Evolutionary conservation across 2,888 invertebrate species (phyloP), one percentile per base, ranked within the genome.

Genomic region (Lepidocyrtinus sp.): DNA sequence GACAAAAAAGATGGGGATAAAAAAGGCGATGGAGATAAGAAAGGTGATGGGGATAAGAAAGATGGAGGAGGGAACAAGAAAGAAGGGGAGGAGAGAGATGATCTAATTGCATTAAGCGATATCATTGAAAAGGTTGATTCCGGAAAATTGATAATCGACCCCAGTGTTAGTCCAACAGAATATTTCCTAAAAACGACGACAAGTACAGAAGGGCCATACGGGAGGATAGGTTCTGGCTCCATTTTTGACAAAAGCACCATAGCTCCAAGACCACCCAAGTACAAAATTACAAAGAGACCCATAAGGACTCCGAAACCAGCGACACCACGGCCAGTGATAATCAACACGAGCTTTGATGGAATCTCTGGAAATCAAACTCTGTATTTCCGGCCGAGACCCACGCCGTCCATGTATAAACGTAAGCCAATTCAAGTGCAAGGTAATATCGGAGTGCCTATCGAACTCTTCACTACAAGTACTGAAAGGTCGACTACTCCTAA

Each of bases 1-100:
- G 59, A 69, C 22, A 75, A 81, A 46, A 71, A 75, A 25, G 80
- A 75, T 9, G 81, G 76, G 0, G 77, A 78, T 25, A 73, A 78
- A 21, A 69, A 68, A n/a, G 78, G 68, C 19, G 68, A 69, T 0
- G 50, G 63, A 1, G 71, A 77, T 17, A 59, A 67, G n/a, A 36
- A 61, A 19, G 67, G 27, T 21, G 70, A 73, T 27, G 27, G 26
- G n/a, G 63, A 65, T 15, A 70, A 82, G 7, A 68, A 72, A 3
- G 75, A 72, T 26, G 71, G 70, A n/a, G 68, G 27, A 5, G 63
- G 69, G 19, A 45, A 17, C 22, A 71, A 36, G 12, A 63, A 22
- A 5, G 67, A 63, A 24, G 71, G 12, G 15, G 25, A 61, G 45
- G 50, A 24, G 24, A 25, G 68, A 45, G 68, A 22, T 15, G 46